phyloP scores from a whole-genome alignment of 2,888 invertebrate genomes.

The Mallateleia sp. region DNA sequence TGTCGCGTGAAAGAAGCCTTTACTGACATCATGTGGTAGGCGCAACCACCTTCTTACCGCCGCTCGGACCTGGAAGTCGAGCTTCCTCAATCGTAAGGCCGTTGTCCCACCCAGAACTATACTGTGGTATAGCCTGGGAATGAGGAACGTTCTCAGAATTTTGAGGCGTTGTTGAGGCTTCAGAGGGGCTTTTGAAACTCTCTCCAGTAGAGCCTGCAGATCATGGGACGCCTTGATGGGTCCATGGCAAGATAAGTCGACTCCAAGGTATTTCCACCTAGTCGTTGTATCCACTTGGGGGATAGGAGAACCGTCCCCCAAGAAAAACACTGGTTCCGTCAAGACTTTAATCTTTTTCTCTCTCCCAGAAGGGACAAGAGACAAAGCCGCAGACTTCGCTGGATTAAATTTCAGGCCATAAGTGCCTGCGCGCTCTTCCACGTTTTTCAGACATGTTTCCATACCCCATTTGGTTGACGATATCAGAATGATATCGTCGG shows the following conservation, averaged over 20 bases:
- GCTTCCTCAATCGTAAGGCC: neutral
- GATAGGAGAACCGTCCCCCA: neutral
- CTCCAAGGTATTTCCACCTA: neutral
- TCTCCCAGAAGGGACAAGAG: constrained; percentile 78
- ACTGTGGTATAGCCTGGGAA: constrained; percentile 87
- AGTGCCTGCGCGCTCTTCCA: too few species aligned
- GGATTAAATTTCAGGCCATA: constrained; percentile 80
- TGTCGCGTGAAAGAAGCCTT: constrained; percentile 84
- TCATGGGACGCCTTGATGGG: neutral
- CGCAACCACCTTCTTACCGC: neutral
- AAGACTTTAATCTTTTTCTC: constrained; percentile 55
- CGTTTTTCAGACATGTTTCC: too few species aligned
- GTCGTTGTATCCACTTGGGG: neutral
- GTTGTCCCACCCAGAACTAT: neutral
- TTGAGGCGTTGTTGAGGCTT: constrained; percentile 88
- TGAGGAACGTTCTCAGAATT: constrained; percentile 85
- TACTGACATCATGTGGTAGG: constrained; percentile 84
- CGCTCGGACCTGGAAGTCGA: neutral
- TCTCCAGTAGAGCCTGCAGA: constrained; percentile 60
- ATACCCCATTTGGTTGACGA: neutral
- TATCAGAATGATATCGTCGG: constrained; percentile 85
- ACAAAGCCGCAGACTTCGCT: constrained; percentile 83
- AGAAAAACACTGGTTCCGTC: neutral
- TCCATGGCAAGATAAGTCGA: neutral
- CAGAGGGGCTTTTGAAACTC: too few species aligned